Evolutionary conservation across 2,888 invertebrate genomes (phyloP), one percentile per base, ranked within the genome.

Genomic region (Acanthococcus lagerstroemiae): DNA sequence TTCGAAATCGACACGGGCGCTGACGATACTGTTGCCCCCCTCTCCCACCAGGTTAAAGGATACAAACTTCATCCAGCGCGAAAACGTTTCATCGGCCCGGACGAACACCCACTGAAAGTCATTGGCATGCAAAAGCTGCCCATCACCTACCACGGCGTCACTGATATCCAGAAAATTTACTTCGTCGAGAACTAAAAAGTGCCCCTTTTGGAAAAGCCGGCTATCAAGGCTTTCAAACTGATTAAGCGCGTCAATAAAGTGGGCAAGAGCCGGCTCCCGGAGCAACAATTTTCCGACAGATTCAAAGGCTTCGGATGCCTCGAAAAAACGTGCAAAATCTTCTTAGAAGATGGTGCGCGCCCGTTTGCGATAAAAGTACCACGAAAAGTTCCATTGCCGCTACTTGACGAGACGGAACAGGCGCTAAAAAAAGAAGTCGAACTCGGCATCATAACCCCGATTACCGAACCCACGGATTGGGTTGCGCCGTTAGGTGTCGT

Each of bases 401-500:
- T 61, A 17, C 27, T 48, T 48, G 50, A 50, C 26, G 19, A 26
- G 26, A 25, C 27, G 17, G 48, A 50, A 26, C 17, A 4, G 5
- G 19, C 26, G 50, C n/a, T 60, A 17, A 19, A 6, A 48, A 4
- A 27, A 12, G 7, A 56, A 12, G 27, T 54, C 19, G 44, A 66
- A 5, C 19, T 44, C 46, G 19, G 27, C 4, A 21, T 66, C 9
- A 48, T 55, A 12, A 26, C 25, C 12, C 26, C 26, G 24, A 27
- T 46, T 21, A 67, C 45, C 19, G 72, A 71, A 48, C 73, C 73
- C 21, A 72, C 72, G 30, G 44, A 65, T 26, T 76, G 75, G 74
- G 71, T 76, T 67, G 73, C 74, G 69, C 71, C 74, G 6, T 71
- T 75, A 6, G 73, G 74, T 2, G 67, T 74, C 25, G 72, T 73